phyloP scores from a whole-genome alignment of 2,888 invertebrate species.

The Macrosiphum euphorbiae region DNA sequence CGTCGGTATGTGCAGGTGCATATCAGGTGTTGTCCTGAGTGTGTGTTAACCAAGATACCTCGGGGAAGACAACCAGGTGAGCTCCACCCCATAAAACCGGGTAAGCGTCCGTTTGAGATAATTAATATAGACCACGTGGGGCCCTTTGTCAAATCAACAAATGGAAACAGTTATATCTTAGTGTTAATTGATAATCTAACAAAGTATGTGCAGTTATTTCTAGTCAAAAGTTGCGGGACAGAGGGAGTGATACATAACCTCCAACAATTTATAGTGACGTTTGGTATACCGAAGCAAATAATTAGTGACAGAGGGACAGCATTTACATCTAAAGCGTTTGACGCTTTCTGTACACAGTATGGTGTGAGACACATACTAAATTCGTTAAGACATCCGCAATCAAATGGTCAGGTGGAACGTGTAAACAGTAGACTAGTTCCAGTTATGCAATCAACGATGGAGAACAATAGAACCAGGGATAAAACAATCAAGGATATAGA shows the following conservation, averaged over 20 bases:
- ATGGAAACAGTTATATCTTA: neutral
- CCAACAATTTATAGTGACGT: neutral
- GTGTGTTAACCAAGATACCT: neutral
- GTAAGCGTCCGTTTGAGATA: neutral
- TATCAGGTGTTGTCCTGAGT: neutral
- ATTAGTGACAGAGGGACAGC: neutral
- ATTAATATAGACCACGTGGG: neutral
- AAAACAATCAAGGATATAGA: neutral
- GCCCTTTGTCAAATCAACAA: neutral
- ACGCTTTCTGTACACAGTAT: neutral
- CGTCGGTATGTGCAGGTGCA: neutral
- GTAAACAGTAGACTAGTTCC: neutral
- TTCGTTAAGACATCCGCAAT: too few relatives aligned
- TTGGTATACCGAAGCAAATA: neutral
- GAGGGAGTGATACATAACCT: neutral
- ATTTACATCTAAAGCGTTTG: neutral
- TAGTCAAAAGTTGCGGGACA: neutral
- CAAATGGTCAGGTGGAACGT: neutral
- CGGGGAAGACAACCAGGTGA: neutral
- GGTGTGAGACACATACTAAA: neutral
- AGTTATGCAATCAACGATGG: neutral
- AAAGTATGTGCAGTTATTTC: neutral
- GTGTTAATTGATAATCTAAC: neutral
- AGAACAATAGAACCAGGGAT: too few relatives aligned
- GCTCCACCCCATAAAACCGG: neutral